Evolutionary conservation across 2,113 vertebrate genomes (phyloP).

Genomic region (Antechinus stuartii): DNA sequence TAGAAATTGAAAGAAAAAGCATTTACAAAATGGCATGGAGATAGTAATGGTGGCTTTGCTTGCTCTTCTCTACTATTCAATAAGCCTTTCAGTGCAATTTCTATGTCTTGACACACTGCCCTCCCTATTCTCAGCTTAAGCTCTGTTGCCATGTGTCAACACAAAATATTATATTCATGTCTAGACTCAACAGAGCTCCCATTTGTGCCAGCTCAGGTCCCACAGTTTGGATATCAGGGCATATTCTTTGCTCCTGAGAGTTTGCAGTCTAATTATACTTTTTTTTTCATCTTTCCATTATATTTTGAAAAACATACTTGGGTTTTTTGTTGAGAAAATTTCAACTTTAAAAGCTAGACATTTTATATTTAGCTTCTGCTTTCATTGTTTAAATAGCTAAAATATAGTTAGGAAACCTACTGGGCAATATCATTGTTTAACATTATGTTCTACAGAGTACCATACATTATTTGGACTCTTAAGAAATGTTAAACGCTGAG

Average conservation of each 20-base stretch:
- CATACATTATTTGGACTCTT: conserved; percentile 19
- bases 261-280: conserved; percentile 4
- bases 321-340: conserved; percentile 18
- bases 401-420: conserved; percentile 6
- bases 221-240: background rate
- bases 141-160: conserved; percentile 24
- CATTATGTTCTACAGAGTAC: conserved; percentile 16
- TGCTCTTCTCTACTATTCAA: background rate
- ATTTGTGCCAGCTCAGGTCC: conserved; percentile 18
- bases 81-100: background rate
- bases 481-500: conserved; percentile 35
- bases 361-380: conserved; percentile 18
- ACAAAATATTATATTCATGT: background rate
- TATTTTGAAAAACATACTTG: background rate
- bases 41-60: background rate
- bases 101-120: background rate
- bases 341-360: conserved; percentile 3
- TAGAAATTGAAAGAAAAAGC: background rate
- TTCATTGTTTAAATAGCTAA: conserved; percentile 40
- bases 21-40: background rate
- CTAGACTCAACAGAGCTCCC: background rate
- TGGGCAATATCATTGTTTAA: background rate
- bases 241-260: background rate
- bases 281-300: background rate
- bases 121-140: conserved; percentile 13